phyloP scores from a whole-genome alignment of 2,113 vertebrate species.

The Hippocampus zosterae region DNA sequence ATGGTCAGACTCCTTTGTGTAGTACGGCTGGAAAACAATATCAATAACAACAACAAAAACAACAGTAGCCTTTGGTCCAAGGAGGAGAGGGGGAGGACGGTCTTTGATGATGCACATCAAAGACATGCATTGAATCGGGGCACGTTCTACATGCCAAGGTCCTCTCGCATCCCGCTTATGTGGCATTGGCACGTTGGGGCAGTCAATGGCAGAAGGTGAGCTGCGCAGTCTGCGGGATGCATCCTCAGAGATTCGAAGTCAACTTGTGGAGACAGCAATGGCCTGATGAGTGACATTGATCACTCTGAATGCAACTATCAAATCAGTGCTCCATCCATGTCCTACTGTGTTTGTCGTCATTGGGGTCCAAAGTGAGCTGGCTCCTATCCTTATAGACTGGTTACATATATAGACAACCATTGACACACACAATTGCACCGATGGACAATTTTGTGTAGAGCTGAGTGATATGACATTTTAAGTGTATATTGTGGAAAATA shows the following conservation, averaged over 20 bases:
- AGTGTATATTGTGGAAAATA: background rate
- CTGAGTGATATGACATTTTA: background rate
- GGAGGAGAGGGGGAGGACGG: slow-evolving; percentile 62
- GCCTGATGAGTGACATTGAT: slow-evolving; percentile 13
- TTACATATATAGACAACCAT: too few relatives aligned
- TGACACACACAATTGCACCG: too few relatives aligned
- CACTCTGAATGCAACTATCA: background rate
- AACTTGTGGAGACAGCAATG: slow-evolving; percentile 25
- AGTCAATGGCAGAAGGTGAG: slow-evolving; percentile 37
- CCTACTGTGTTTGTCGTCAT: background rate
- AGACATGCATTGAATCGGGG: slow-evolving; percentile 55
- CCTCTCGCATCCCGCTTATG: slow-evolving; percentile 51
- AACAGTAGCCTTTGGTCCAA: slow-evolving; percentile 75
- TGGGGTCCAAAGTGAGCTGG: background rate
- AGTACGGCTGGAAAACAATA: slow-evolving; percentile 71
- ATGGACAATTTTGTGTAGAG: background rate
- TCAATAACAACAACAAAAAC: slow-evolving; percentile 78
- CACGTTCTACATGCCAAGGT: slow-evolving; percentile 61
- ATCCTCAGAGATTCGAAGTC: slow-evolving; percentile 32
- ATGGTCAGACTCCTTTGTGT: slow-evolving; percentile 79
- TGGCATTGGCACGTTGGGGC: slow-evolving; percentile 13
- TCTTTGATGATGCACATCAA: slow-evolving; percentile 73
- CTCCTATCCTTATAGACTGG: too few relatives aligned
- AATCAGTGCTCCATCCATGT: background rate
- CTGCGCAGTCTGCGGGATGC: slow-evolving; percentile 24